These are phyloP conservation scores for Phocoena phocoena DNA, from an alignment of 2,113 vertebrate species.

Conservation along the genomic window DNA sequence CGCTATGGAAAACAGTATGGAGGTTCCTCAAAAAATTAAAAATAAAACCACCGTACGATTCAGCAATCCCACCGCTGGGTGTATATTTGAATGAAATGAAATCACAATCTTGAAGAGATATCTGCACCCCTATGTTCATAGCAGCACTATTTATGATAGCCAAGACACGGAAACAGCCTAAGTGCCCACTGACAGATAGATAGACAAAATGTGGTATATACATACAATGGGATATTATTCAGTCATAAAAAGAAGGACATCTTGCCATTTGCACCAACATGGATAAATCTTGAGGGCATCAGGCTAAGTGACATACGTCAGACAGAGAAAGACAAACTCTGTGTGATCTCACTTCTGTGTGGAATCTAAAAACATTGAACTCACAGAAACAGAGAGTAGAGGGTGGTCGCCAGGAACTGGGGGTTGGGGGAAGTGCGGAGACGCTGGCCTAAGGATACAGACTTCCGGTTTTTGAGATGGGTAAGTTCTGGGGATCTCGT, in stretches of 20 bases:
- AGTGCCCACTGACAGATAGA: background rate
- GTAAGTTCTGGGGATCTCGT: fast-evolving
- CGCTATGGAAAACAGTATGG: background rate
- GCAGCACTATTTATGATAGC: too few species aligned
- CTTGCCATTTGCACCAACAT: background rate
- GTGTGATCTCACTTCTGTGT: too few species aligned
- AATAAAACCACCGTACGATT: fast-evolving
- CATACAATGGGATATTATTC: fast-evolving
- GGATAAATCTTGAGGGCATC: background rate
- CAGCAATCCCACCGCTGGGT: background rate
- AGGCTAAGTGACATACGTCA: background rate
- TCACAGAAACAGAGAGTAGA: background rate
- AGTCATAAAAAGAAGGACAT: fast-evolving
- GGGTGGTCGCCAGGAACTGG: background rate
- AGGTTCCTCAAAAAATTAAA: too few species aligned
- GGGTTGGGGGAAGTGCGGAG: fast-evolving
- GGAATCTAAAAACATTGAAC: fast-evolving
- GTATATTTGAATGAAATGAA: fast-evolving
- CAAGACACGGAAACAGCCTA: fast-evolving
- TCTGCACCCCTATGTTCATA: fast-evolving
- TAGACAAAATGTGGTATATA: fast-evolving
- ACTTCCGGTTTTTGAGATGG: background rate
- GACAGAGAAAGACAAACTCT: background rate
- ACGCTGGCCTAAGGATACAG: fast-evolving
- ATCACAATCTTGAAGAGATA: background rate